These are phyloP conservation scores for Heteromurus nitidus DNA, from an alignment of 2,888 invertebrate species.

Conservation along the genomic window DNA sequence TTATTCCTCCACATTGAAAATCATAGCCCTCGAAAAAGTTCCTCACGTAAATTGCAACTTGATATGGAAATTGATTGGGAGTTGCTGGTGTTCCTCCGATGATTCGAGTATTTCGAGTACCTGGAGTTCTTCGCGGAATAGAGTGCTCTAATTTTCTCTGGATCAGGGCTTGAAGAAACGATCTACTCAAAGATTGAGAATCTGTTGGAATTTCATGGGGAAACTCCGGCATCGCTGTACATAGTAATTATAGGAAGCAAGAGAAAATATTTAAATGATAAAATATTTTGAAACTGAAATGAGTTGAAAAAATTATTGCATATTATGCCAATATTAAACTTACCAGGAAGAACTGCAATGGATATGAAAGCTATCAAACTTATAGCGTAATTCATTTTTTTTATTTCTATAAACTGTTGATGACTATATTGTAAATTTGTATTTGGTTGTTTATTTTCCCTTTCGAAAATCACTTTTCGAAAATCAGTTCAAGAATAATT, in stretches of 20 bases:
- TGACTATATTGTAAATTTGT: too few species aligned
- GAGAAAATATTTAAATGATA: not conserved
- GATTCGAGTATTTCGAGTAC: too few species aligned
- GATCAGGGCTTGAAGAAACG: not conserved
- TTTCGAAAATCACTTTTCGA: too few species aligned
- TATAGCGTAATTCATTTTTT: not conserved
- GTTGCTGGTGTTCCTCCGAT: slow-evolving; percentile 64
- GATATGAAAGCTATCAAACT: not conserved
- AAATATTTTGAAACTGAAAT: not conserved
- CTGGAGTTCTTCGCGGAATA: not conserved
- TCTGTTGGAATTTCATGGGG: not conserved
- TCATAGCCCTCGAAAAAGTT: slow-evolving; percentile 55
- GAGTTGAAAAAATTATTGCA: not conserved
- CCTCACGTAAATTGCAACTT: slow-evolving; percentile 74
- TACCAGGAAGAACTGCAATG: not conserved
- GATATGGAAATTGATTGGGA: slow-evolving; percentile 75
- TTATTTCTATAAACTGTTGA: too few species aligned
- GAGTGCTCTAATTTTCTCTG: not conserved
- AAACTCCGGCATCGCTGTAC: not conserved
- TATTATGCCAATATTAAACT: not conserved
- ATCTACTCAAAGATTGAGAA: not conserved
- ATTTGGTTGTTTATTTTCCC: too few species aligned
- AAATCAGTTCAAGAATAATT: too few species aligned
- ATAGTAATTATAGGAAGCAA: not conserved
- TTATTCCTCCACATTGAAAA: slow-evolving; percentile 50